phyloP scores from a whole-genome alignment of 1,140 invertebrate species.

The Cotesia typhae region DNA sequence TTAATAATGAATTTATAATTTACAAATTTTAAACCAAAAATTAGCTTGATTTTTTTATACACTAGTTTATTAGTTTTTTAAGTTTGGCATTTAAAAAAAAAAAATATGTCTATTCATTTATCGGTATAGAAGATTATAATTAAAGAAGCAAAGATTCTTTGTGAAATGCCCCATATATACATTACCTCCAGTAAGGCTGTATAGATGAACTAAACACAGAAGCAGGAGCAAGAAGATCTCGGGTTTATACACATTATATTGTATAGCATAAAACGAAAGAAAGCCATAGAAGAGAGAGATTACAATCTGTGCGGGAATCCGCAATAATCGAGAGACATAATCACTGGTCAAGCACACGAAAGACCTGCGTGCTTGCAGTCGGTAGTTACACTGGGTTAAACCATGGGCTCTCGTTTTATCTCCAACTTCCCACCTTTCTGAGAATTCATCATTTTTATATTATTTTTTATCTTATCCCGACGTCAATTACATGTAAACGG shows the following conservation, averaged over 20 bases:
- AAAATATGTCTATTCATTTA: too few species aligned
- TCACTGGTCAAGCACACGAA: slow-evolving; percentile 29
- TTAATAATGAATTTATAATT: too few species aligned
- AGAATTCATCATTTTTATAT: slow-evolving; percentile 28
- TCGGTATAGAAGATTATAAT: too few species aligned
- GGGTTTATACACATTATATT: too few species aligned
- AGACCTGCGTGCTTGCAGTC: slow-evolving; percentile 18
- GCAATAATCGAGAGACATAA: slow-evolving; percentile 31
- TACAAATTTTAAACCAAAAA: too few species aligned
- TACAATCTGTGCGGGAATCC: slow-evolving; percentile 29
- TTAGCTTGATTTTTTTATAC: too few species aligned
- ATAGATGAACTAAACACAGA: not conserved
- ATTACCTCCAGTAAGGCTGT: too few species aligned
- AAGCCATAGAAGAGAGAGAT: slow-evolving; percentile 13
- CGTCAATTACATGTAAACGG: slow-evolving; percentile 33
- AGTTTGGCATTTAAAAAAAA: too few species aligned
- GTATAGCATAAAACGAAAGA: slow-evolving; percentile 17
- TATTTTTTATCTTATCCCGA: slow-evolving; percentile 2
- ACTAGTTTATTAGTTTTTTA: too few species aligned
- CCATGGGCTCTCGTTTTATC: slow-evolving; percentile 25
- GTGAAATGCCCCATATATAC: too few species aligned
- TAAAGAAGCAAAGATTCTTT: too few species aligned
- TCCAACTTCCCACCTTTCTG: slow-evolving; percentile 30
- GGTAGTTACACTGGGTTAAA: slow-evolving; percentile 29
- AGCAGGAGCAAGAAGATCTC: not conserved